Evolutionary conservation across 1,140 invertebrate species (phyloP).

Genomic region (Caenorhabditis inopinata): DNA sequence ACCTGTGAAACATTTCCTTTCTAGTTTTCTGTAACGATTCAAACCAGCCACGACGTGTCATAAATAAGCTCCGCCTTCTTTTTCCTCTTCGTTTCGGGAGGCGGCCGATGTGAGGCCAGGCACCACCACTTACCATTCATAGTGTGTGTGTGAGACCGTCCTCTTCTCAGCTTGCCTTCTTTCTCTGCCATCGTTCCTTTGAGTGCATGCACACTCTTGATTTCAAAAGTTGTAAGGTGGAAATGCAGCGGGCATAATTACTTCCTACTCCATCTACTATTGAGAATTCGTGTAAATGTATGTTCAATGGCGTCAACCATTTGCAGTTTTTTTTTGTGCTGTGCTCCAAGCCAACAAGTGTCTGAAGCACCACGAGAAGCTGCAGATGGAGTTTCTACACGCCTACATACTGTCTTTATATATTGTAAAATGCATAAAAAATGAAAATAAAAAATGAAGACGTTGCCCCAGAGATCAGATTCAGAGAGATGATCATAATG

Average conservation of each 20-base stretch:
- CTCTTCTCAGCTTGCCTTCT: neutral
- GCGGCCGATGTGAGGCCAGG: slow-evolving; percentile 27
- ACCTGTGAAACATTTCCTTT: neutral
- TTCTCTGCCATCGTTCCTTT: neutral
- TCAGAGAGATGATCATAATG: too few relatives aligned
- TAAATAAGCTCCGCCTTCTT: slow-evolving; percentile 4
- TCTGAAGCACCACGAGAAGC: slow-evolving; percentile 28
- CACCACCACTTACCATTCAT: slow-evolving; percentile 32
- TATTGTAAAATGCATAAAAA: too few relatives aligned
- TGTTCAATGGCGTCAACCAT: neutral
- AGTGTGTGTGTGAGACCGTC: slow-evolving; percentile 12
- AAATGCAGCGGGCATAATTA: neutral
- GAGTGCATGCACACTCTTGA: neutral
- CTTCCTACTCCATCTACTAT: neutral
- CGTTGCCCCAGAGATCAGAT: too few relatives aligned
- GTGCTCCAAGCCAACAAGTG: neutral
- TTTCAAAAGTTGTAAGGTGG: neutral
- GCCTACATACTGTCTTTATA: too few relatives aligned
- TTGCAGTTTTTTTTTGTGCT: neutral
- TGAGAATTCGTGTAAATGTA: neutral
- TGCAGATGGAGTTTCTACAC: neutral
- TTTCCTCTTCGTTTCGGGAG: slow-evolving; percentile 18
- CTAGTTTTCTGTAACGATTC: slow-evolving; percentile 5
- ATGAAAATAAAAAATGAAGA: too few relatives aligned
- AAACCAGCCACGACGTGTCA: slow-evolving; percentile 20